These are phyloP conservation scores for Drosophila arizonae DNA, from an alignment of 1,140 invertebrate species.

Conservation along the genomic window DNA sequence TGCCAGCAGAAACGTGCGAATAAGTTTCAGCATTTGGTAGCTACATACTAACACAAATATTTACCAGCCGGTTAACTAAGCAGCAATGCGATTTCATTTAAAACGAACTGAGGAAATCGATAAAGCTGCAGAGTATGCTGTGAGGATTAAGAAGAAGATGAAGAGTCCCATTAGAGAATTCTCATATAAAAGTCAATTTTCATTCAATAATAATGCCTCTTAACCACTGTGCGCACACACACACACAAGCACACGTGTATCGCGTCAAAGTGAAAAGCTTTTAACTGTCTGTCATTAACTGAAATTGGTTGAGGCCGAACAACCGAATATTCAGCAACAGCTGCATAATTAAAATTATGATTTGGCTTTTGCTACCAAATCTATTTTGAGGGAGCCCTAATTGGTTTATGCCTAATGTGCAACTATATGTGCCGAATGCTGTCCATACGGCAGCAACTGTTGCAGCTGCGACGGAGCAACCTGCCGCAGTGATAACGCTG, in stretches of 20 bases:
- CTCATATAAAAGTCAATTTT: no score
- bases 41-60: slow-evolving; percentile 48
- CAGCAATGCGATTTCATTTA: slow-evolving; percentile 32
- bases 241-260: neutral
- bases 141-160: no score
- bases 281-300: slow-evolving; percentile 39
- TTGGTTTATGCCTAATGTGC: slow-evolving; percentile 55
- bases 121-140: no score
- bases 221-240: neutral
- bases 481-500: slow-evolving; percentile 8
- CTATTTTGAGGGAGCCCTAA: slow-evolving; percentile 61
- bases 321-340: slow-evolving; percentile 36
- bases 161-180: no score
- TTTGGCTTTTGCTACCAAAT: slow-evolving; percentile 62
- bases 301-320: slow-evolving; percentile 19
- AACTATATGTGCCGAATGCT: slow-evolving; percentile 30
- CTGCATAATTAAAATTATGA: slow-evolving; percentile 72
- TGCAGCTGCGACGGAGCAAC: slow-evolving; percentile 6
- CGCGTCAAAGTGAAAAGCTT: slow-evolving; percentile 16
- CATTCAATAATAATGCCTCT: neutral
- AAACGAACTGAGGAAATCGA: slow-evolving; percentile 18
- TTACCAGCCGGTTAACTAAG: slow-evolving; percentile 37
- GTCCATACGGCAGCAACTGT: slow-evolving; percentile 1
- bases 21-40: slow-evolving; percentile 68
- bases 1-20: slow-evolving; percentile 58